Evolutionary conservation across 2,797 vertebrate species (phyloP).

Genomic region (Lates japonicus): DNA sequence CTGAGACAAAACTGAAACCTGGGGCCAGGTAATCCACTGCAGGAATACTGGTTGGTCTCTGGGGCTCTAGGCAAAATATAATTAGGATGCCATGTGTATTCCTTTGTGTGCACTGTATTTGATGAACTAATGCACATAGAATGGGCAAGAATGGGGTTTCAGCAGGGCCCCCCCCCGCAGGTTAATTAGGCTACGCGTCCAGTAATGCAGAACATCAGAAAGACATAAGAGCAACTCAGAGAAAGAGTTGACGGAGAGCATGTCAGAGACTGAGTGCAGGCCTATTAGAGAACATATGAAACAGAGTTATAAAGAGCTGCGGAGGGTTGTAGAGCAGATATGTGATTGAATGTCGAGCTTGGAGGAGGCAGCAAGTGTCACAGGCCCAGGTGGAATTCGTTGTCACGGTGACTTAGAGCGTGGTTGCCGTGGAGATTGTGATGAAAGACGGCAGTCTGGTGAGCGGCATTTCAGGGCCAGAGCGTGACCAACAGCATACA

Average conservation of each 20-base stretch:
- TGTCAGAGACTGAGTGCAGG: slow-evolving; percentile 45
- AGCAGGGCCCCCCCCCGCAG: neutral
- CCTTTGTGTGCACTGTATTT: slow-evolving; percentile 2
- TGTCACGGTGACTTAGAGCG: slow-evolving; percentile 76
- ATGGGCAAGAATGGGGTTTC: neutral
- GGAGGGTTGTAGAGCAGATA: slow-evolving; percentile 35
- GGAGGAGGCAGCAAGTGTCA: slow-evolving; percentile 68
- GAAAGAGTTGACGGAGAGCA: slow-evolving; percentile 22
- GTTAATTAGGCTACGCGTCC: slow-evolving; percentile 13
- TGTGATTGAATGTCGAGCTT: slow-evolving; percentile 58
- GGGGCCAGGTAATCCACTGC: neutral
- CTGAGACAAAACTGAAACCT: neutral
- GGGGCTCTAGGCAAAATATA: slow-evolving; percentile 3
- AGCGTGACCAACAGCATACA: slow-evolving; percentile 79
- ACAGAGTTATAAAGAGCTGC: slow-evolving; percentile 48
- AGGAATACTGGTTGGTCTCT: neutral
- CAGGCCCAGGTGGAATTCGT: slow-evolving; percentile 75
- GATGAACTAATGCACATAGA: neutral
- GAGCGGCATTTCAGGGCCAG: slow-evolving; percentile 57
- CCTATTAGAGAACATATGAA: slow-evolving; percentile 44
- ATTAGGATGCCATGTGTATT: slow-evolving; percentile 1
- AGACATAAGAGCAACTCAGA: slow-evolving; percentile 30
- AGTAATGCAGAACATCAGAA: slow-evolving; percentile 28
- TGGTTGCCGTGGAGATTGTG: slow-evolving; percentile 73
- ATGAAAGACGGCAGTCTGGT: slow-evolving; percentile 70